Evolutionary conservation across 2,888 invertebrate species (phyloP).

Genomic region (Heliconius aoede): DNA sequence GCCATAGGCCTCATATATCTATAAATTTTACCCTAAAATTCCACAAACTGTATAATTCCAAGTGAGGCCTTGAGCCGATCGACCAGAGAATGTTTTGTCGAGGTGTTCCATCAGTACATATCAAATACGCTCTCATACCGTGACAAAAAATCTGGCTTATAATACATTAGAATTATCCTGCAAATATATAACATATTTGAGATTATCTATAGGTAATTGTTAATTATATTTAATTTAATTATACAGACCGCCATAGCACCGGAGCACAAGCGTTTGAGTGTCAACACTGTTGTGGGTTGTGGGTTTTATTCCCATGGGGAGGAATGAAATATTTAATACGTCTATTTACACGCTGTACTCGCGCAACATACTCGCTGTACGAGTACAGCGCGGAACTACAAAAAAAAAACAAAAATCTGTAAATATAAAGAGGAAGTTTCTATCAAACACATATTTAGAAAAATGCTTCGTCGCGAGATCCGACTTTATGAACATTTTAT

Average conservation of each 20-base stretch:
- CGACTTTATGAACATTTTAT: constrained; percentile 45
- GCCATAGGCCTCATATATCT: too few species aligned
- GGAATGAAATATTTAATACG: background rate
- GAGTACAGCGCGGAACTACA: background rate
- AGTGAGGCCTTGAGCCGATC: too few species aligned
- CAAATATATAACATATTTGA: background rate
- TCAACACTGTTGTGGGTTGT: background rate
- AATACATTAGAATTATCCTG: too few species aligned
- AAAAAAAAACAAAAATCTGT: background rate
- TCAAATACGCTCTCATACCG: too few species aligned
- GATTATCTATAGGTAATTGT: background rate
- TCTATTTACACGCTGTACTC: background rate
- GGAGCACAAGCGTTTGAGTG: background rate
- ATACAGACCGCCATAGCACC: background rate
- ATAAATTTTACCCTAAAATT: too few species aligned
- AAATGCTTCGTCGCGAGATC: constrained; percentile 38
- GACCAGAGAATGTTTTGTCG: too few species aligned
- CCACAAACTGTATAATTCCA: too few species aligned
- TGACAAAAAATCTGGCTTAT: too few species aligned
- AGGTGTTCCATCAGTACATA: too few species aligned
- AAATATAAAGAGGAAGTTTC: constrained; percentile 23
- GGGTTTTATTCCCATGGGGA: background rate
- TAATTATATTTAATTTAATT: too few species aligned
- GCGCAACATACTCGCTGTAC: too few species aligned
- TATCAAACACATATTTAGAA: constrained; percentile 42